Evolutionary conservation across 2,797 vertebrate genomes (phyloP).

Genomic region (Tarsius wallacei): DNA sequence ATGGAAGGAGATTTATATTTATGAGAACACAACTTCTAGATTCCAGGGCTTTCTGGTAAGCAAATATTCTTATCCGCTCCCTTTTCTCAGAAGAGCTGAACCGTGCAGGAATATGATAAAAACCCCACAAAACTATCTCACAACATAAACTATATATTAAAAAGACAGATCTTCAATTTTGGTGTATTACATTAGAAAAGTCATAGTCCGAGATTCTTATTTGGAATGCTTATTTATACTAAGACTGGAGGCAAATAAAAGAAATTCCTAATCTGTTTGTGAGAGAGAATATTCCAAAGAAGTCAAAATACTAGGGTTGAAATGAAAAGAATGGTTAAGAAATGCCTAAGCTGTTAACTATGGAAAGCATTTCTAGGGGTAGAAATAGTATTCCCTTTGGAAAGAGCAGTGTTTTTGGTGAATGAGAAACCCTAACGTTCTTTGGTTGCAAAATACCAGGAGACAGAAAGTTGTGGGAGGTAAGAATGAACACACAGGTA

Average conservation of each 20-base stretch:
- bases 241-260: neutral
- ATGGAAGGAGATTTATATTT: neutral
- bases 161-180: neutral
- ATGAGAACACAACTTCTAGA: neutral
- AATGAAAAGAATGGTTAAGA: neutral
- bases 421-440: neutral
- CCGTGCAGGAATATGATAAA: neutral
- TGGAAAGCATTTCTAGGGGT: neutral
- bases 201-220: neutral
- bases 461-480: neutral
- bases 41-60: neutral
- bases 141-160: neutral
- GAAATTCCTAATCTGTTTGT: neutral
- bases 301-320: neutral
- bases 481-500: neutral
- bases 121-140: neutral
- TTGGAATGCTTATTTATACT: neutral
- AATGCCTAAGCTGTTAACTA: neutral
- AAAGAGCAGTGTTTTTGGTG: neutral
- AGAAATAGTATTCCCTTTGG: neutral
- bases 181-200: neutral
- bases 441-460: neutral
- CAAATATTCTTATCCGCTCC: neutral
- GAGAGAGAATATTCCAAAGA: neutral
- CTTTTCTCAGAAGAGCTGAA: neutral